Evolutionary conservation across 1,140 invertebrate genomes (phyloP).

Genomic region (Trachymyrmex septentrionalis): DNA sequence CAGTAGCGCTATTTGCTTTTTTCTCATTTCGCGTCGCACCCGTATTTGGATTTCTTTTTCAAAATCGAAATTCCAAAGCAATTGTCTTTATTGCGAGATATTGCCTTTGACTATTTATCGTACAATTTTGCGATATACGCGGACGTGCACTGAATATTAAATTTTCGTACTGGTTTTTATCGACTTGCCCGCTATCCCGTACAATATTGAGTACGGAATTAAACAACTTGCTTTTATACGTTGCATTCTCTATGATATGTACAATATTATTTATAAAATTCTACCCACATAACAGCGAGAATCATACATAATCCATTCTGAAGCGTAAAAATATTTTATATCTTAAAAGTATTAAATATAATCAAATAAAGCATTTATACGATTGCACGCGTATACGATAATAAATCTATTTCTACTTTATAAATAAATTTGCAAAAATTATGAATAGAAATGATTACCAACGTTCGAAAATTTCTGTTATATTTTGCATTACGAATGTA

Average conservation of each 20-base stretch:
- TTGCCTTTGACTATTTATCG: conserved; percentile 51
- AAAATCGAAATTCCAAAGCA: conserved; percentile 37
- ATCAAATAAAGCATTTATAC: not conserved
- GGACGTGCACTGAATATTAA: conserved; percentile 21
- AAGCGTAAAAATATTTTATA: conserved; percentile 13
- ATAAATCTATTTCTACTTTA: not conserved
- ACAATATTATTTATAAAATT: conserved; percentile 13
- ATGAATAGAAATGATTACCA: not conserved
- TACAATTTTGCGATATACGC: conserved; percentile 25
- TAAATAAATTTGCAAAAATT: not conserved
- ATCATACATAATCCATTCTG: conserved; percentile 23
- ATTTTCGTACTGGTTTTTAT: conserved; percentile 45
- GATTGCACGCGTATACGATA: not conserved
- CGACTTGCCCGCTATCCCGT: conserved; percentile 1
- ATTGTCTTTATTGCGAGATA: conserved; percentile 51
- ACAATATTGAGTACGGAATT: conserved; percentile 45
- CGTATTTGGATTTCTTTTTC: conserved; percentile 12
- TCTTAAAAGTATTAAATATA: not conserved
- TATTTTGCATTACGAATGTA: conserved; percentile 27
- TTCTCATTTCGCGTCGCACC: not conserved
- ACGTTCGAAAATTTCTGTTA: not conserved
- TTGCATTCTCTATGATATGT: not conserved
- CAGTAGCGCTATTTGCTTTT: conserved; percentile 17
- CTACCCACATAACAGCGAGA: not conserved
- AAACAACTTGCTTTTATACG: conserved; percentile 43